phyloP scores from a whole-genome alignment of 2,888 invertebrate species.

The Xestia ashworthii region DNA sequence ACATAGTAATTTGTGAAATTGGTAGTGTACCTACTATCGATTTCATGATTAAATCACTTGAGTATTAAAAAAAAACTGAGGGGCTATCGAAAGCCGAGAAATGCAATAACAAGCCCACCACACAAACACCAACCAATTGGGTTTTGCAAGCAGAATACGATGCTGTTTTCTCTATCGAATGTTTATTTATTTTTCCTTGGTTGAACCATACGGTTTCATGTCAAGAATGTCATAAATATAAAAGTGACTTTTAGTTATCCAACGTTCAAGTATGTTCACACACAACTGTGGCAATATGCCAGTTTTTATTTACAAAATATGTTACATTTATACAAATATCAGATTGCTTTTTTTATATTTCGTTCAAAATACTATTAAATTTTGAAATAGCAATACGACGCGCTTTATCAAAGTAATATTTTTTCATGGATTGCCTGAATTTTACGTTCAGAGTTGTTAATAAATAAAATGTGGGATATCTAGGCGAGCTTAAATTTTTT shows the following conservation, averaged over 20 bases:
- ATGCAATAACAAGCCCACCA: background rate
- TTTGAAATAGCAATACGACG: slow-evolving; percentile 17
- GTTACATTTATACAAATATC: background rate
- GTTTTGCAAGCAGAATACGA: background rate
- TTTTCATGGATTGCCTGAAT: background rate
- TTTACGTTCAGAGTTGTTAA: background rate
- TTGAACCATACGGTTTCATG: background rate
- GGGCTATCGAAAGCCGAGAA: background rate
- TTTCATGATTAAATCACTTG: background rate
- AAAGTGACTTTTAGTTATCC: slow-evolving; percentile 26
- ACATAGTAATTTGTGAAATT: too few species aligned
- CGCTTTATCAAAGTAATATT: slow-evolving; percentile 16
- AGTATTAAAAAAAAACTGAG: background rate
- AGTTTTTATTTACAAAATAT: slow-evolving; percentile 13
- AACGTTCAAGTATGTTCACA: background rate
- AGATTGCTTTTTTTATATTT: slow-evolving; percentile 25
- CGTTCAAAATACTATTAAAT: slow-evolving; percentile 39
- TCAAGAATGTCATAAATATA: slow-evolving; percentile 36
- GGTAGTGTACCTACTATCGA: too few species aligned
- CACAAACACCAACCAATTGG: background rate
- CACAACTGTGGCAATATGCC: slow-evolving; percentile 39
- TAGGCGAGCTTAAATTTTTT: background rate
- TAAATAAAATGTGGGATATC: slow-evolving; percentile 17
- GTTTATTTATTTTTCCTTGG: background rate
- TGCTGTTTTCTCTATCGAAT: background rate